Conservation (phyloP, 2,113 vertebrate genomes). For the Gila orcuttii region DNA sequence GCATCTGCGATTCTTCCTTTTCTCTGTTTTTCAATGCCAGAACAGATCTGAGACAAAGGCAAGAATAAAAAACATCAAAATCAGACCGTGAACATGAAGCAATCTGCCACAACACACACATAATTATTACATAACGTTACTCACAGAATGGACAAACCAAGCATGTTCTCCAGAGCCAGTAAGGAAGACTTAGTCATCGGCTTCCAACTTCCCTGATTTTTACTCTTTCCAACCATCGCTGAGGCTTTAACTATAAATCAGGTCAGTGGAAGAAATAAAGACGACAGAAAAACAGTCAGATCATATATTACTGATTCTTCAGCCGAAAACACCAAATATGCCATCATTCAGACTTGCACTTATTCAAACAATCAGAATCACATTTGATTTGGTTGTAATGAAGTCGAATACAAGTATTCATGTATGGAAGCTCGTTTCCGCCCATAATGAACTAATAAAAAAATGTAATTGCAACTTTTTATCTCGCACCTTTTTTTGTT, state of each 20-base stretch:
- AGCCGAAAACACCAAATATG: background rate
- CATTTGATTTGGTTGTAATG: background rate
- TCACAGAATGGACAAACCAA: constrained; percentile 74
- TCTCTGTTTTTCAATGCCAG: constrained; percentile 60
- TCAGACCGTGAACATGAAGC: background rate
- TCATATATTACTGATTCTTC: background rate
- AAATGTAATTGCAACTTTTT: too few relatives aligned
- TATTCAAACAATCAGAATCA: background rate
- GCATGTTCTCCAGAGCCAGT: constrained; percentile 67
- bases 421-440: too few relatives aligned
- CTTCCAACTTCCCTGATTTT: constrained; percentile 63
- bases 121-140: constrained; percentile 37
- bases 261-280: background rate
- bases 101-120: background rate
- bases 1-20: constrained; percentile 71
- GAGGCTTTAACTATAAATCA: constrained; percentile 23
- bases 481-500: too few relatives aligned
- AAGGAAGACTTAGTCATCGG: constrained; percentile 61
- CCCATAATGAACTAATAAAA: too few relatives aligned
- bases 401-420: background rate
- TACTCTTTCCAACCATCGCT: constrained; percentile 45
- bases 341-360: background rate
- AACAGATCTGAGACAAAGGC: constrained; percentile 62
- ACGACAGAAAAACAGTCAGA: too few relatives aligned
- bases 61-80: background rate